Evolutionary conservation across 2,113 vertebrate genomes (phyloP).

Genomic region (Nipponia nippon): DNA sequence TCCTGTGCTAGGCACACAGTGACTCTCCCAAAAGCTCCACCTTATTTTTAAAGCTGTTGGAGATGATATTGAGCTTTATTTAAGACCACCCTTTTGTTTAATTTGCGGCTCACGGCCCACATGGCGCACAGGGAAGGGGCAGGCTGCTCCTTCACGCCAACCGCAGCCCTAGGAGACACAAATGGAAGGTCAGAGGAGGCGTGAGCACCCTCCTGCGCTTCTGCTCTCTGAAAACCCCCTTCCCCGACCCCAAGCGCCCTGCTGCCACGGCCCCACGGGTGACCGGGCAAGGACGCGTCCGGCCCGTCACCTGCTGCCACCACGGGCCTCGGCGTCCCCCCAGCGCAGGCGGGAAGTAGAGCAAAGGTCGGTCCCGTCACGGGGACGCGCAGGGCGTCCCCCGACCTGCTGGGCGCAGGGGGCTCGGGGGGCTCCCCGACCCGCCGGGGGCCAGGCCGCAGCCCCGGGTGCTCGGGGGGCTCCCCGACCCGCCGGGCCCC

Average conservation of each 20-base stretch:
- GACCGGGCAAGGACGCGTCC: neutral
- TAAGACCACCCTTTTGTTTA: neutral
- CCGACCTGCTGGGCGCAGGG: neutral
- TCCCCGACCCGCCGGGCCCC: neutral
- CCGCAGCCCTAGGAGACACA: too few relatives aligned
- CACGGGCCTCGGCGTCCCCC: accelerated
- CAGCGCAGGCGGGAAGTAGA: accelerated
- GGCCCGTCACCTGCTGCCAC: neutral
- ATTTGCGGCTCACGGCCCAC: accelerated
- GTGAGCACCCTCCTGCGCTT: accelerated
- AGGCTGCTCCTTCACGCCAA: neutral
- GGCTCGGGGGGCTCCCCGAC: accelerated
- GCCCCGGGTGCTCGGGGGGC: too few relatives aligned
- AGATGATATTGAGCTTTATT: accelerated
- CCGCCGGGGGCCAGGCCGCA: too few relatives aligned
- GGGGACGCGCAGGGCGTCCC: accelerated
- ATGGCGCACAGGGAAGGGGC: accelerated
- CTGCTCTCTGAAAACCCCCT: accelerated
- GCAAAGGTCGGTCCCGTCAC: neutral
- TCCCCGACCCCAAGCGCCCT: accelerated
- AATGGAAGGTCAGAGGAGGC: accelerated
- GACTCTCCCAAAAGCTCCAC: neutral
- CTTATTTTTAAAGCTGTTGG: neutral
- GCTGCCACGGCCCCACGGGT: accelerated
- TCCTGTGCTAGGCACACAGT: accelerated